These are phyloP conservation scores for Vanessa cardui DNA, from an alignment of 2,888 invertebrate genomes.

Conservation along the genomic window DNA sequence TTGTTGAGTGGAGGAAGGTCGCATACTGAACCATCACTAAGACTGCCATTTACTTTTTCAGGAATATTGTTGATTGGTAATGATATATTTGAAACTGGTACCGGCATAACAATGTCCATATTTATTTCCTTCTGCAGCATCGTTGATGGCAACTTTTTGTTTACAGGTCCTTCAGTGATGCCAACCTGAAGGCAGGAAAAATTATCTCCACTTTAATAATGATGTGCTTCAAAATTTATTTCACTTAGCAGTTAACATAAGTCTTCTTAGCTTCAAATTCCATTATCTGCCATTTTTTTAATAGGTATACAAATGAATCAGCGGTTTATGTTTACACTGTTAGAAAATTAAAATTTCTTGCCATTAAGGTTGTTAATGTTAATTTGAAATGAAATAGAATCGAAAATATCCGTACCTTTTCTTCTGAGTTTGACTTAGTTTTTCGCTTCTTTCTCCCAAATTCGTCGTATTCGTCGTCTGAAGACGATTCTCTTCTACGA, in stretches of 20 bases:
- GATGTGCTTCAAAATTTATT: conserved; percentile 76
- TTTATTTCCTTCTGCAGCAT: conserved; percentile 71
- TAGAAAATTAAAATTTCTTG: conserved; percentile 21
- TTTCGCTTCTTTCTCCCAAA: conserved; percentile 87
- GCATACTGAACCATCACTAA: conserved; percentile 73
- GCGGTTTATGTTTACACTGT: conserved; percentile 30
- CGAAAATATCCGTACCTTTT: conserved; percentile 51
- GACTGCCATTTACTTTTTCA: conserved; percentile 61
- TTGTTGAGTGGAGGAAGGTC: conserved; percentile 60
- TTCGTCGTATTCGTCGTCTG: conserved; percentile 98
- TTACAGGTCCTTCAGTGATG: conserved; percentile 81
- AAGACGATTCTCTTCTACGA: conserved; percentile 91
- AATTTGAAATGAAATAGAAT: conserved; percentile 9
- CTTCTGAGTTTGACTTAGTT: conserved; percentile 60
- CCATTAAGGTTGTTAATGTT: conserved; percentile 12
- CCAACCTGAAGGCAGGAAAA: conserved; percentile 84
- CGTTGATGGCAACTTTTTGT: conserved; percentile 77
- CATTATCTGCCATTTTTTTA: conserved; percentile 64
- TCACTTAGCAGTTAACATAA: conserved; percentile 64
- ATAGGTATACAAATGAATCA: conserved; percentile 40
- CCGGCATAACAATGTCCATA: conserved; percentile 62
- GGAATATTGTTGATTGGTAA: conserved; percentile 52
- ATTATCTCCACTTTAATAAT: conserved; percentile 82
- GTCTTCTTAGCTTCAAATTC: conserved; percentile 79
- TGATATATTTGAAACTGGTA: conserved; percentile 55